Evolutionary conservation across 2,113 vertebrate genomes (phyloP).

Genomic region (Columba janthina): DNA sequence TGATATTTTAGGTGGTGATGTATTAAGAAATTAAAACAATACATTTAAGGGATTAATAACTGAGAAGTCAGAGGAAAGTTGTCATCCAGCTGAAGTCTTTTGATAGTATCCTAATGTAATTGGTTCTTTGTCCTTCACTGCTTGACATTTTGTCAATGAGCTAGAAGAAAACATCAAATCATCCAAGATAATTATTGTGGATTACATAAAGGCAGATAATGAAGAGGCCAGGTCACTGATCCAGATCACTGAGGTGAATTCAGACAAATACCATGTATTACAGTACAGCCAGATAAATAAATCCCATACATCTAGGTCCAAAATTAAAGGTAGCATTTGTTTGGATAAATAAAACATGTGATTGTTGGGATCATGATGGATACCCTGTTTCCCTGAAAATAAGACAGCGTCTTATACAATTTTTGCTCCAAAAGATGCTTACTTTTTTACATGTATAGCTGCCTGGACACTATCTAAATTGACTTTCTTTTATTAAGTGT

Average conservation of each 20-base stretch:
- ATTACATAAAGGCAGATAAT: slow-evolving; percentile 2
- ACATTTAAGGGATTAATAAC: slow-evolving; percentile 16
- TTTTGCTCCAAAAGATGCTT: too few relatives aligned
- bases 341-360: not conserved
- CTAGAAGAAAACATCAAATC: slow-evolving; percentile 52
- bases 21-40: not conserved
- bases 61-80: not conserved
- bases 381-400: too few relatives aligned
- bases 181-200: slow-evolving; percentile 13
- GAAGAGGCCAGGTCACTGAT: not conserved
- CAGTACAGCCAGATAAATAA: not conserved
- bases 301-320: too few relatives aligned
- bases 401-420: too few relatives aligned
- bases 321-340: not conserved
- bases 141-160: slow-evolving; percentile 47
- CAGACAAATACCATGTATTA: not conserved
- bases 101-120: slow-evolving; percentile 18
- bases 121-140: slow-evolving; percentile 45
- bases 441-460: too few relatives aligned
- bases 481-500: too few relatives aligned
- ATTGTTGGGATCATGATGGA: accelerated
- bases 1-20: not conserved
- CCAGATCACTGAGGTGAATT: not conserved
- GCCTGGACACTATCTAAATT: too few relatives aligned
- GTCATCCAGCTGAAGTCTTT: slow-evolving; percentile 21